A percentile compares a stretch with the other conserved stretches of the same genome.
Conservation (phyloP, 2,888 invertebrate genomes). For the Lordiphosa fenestrarum region DNA sequence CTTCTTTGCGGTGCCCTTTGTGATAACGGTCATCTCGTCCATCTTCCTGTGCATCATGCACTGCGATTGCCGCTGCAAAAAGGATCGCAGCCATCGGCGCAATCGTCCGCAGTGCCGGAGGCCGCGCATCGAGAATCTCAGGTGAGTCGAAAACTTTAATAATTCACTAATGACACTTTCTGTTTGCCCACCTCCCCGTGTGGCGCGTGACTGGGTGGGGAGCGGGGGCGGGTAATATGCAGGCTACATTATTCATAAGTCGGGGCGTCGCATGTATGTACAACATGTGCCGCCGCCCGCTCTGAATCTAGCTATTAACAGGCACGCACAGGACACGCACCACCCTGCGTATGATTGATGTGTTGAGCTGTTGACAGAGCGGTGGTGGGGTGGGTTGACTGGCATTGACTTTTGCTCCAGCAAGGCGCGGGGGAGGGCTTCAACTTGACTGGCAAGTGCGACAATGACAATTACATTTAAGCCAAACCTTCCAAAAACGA, state of each 20-base stretch:
- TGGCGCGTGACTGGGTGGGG: constrained; percentile 20
- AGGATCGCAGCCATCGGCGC: constrained; percentile 85
- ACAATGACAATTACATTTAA: constrained; percentile 53
- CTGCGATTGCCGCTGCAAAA: constrained; percentile 89
- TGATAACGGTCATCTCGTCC: constrained; percentile 91
- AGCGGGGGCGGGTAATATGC: constrained; percentile 31
- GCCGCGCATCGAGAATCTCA: constrained; percentile 83
- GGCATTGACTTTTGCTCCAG: constrained; percentile 27
- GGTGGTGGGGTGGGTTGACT: constrained; percentile 12
- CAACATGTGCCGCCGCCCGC: constrained; percentile 1
- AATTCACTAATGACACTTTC: constrained; percentile 67
- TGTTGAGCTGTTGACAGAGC: constrained; percentile 68
- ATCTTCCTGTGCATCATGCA: constrained; percentile 92
- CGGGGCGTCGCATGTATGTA: constrained; percentile 47
- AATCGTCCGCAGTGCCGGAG: constrained; percentile 83
- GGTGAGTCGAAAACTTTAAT: constrained; percentile 79
- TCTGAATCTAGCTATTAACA: constrained; percentile 20
- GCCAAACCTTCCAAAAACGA: constrained; percentile 1
- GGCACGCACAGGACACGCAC: constrained; percentile 50
- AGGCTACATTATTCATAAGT: constrained; percentile 58
- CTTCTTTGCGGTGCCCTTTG: constrained; percentile 91
- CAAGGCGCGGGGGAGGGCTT: background rate
- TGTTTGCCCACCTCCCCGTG: background rate
- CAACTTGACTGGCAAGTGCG: constrained; percentile 24
- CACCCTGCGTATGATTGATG: constrained; percentile 68